A percentile compares a stretch with the other conserved stretches of the same genome.
These are phyloP conservation scores for Solea senegalensis DNA, from an alignment of 2,113 vertebrate genomes.

Conservation along the genomic window DNA sequence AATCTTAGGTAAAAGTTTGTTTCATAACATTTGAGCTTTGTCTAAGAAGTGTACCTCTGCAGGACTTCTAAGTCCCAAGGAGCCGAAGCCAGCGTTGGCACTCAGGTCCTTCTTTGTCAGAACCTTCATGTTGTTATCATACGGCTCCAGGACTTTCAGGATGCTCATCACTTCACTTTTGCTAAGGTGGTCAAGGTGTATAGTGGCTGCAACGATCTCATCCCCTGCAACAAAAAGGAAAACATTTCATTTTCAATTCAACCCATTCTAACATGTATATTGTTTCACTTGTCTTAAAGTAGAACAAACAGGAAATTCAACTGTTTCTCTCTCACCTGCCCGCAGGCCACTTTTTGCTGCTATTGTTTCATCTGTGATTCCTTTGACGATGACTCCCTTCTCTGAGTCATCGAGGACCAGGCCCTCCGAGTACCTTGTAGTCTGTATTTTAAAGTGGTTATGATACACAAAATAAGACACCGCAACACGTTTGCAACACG, in stretches of 20 bases:
- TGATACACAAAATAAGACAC: not conserved
- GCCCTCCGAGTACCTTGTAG: conserved; percentile 45
- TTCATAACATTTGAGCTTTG: not conserved
- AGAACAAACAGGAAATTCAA: not conserved
- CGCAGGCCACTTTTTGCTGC: conserved; percentile 51
- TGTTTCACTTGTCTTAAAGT: not conserved
- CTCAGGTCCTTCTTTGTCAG: conserved; percentile 68
- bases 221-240: conserved; percentile 65
- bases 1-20: not conserved
- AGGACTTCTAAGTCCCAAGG: conserved; percentile 39
- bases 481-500: not conserved
- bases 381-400: conserved; percentile 47
- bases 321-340: conserved; percentile 54
- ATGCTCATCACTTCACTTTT: conserved; percentile 68
- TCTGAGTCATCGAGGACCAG: conserved; percentile 59
- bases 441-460: conserved; percentile 37
- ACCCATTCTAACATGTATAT: not conserved
- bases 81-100: conserved; percentile 19
- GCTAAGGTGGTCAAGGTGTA: conserved; percentile 75
- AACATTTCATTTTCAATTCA: not conserved
- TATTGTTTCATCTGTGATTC: conserved; percentile 46
- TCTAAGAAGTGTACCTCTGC: conserved; percentile 48
- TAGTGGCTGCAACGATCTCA: conserved; percentile 75
- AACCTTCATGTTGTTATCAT: conserved; percentile 75
- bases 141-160: conserved; percentile 74